phyloP scores from a whole-genome alignment of 2,888 invertebrate genomes.

The Gandaritis pyraliata region DNA sequence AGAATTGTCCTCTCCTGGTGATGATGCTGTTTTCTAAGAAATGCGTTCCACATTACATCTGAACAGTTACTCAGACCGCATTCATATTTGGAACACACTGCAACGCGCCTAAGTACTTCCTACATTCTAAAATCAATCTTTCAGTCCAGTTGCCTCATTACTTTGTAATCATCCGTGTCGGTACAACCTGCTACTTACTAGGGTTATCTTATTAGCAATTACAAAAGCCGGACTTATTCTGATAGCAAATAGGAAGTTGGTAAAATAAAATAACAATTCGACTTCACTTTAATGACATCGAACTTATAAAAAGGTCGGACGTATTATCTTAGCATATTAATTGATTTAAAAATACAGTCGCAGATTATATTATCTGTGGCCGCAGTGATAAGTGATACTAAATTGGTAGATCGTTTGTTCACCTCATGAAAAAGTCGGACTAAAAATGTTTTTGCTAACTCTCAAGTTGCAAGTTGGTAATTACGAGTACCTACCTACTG shows the following conservation, averaged over 20 bases:
- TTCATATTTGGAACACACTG: conserved; percentile 29
- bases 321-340: too few species aligned
- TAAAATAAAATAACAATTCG: not conserved
- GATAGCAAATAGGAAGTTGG: not conserved
- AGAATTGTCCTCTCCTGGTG: not conserved
- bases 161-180: conserved; percentile 33
- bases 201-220: conserved; percentile 10
- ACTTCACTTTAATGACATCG: not conserved
- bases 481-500: conserved; percentile 14
- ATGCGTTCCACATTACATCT: conserved; percentile 25
- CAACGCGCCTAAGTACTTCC: conserved; percentile 45
- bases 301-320: too few species aligned
- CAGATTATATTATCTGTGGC: too few species aligned
- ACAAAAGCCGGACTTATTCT: conserved; percentile 8
- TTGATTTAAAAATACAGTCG: too few species aligned
- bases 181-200: conserved; percentile 23
- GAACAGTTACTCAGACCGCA: conserved; percentile 31
- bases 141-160: conserved; percentile 51
- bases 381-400: too few species aligned
- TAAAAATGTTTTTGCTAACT: conserved; percentile 28
- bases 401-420: too few species aligned
- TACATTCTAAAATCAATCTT: conserved; percentile 69
- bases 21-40: conserved; percentile 42
- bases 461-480: conserved; percentile 49
- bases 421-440: conserved; percentile 35